These are phyloP conservation scores for Chunga burmeisteri DNA, from an alignment of 2,113 vertebrate species.

Conservation along the genomic window DNA sequence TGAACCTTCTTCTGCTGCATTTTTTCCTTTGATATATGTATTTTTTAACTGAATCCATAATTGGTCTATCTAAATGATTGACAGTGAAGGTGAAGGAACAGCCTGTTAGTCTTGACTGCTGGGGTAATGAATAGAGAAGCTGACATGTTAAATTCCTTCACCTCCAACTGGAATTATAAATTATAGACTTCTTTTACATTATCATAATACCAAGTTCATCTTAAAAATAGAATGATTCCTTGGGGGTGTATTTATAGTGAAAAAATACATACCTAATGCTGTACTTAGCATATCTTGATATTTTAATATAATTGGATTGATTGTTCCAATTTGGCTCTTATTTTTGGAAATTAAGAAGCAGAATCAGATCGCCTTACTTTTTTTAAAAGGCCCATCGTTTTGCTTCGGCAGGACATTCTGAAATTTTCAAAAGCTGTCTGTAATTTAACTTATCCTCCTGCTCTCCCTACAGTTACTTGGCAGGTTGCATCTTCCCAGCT, in stretches of 20 bases:
- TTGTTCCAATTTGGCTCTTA: slow-evolving; percentile 17
- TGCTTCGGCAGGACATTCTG: neutral
- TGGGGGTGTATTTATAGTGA: slow-evolving; percentile 31
- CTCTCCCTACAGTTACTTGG: neutral
- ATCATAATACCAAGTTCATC: slow-evolving; percentile 17
- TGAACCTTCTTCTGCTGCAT: neutral
- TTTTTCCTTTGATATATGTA: neutral
- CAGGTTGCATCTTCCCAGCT: neutral
- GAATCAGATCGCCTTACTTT: neutral
- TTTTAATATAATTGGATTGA: slow-evolving; percentile 24
- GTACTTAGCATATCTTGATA: slow-evolving; percentile 11
- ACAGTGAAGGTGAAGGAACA: slow-evolving; percentile 51
- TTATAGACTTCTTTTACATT: slow-evolving; percentile 49
- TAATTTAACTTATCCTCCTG: neutral
- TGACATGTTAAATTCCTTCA: slow-evolving; percentile 52
- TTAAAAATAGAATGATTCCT: slow-evolving; percentile 49
- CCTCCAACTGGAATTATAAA: slow-evolving; percentile 53
- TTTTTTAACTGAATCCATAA: neutral
- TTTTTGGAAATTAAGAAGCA: slow-evolving; percentile 18
- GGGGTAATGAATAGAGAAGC: slow-evolving; percentile 45
- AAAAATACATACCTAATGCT: slow-evolving; percentile 33
- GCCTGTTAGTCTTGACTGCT: slow-evolving; percentile 28
- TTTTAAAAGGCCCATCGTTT: neutral
- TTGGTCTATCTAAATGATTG: slow-evolving; percentile 26
- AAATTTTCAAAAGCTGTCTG: neutral